Base-by-base conservation (phyloP, 2,113 vertebrate genomes). In the Lota lota region DNA sequence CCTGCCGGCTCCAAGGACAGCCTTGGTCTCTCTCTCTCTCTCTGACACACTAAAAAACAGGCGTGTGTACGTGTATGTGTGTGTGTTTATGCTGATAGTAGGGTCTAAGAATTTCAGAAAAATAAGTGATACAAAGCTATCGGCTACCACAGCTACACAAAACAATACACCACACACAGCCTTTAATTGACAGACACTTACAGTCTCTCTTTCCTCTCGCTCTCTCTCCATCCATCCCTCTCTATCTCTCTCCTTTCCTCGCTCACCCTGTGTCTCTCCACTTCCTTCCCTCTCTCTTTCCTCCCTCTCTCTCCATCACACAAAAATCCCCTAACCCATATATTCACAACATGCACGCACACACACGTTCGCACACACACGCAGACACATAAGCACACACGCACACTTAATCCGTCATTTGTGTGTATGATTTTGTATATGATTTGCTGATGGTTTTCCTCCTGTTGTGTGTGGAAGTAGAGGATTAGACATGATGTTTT, bases 1-100 rank as follows among this genome's bases (percentile, higher is more conserved):
- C 76, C 69, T 64, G 7, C 21, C 28, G 63, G 15, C 18, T 14
- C 63, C n/a, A 24, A 22, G 40, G 33, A 64, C 12, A 62, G 18
- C n/a, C 56, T 33, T 8, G 60, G 54, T 33, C 62, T 20, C 61
- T 1, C 66, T 11, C 59, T 24, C 22, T 11, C 61, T 40, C 11
- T 16, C 17, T 16, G 19, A 11, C 15, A 8, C 10, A n/a, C 1
- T 0, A 22, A 74, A 10, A 61, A 28, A 63, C 33, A 61, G 15
- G 18, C 61, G 20, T 61, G 2, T 19, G 60, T 51, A 7, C 58
- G 7, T 60, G n/a, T 60, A 68, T 61, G 70, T 58, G 70, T 36
- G 83, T 76, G 72, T 82, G 77, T 76, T 66, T 67, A 74, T 67
- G 70, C 65, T 73, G 21, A 40, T 61, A 22, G 16, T 64, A 22